Evolutionary conservation across 2,888 invertebrate genomes (phyloP), one percentile per base, ranked within the genome.

Genomic region (Drosophila nr. medialis): DNA sequence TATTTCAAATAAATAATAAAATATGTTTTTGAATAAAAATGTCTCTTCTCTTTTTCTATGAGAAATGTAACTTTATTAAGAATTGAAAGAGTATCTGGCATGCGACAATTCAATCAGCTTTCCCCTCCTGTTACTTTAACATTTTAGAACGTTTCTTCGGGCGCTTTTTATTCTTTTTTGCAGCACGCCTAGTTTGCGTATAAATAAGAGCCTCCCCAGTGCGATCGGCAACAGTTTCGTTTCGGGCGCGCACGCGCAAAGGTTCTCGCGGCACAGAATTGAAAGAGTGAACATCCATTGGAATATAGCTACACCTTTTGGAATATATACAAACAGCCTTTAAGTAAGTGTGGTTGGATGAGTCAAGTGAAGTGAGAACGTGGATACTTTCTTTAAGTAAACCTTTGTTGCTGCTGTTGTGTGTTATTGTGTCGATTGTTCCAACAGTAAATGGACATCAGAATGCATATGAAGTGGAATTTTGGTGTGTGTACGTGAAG

Each of bases 181-280:
- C 59, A 62, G 67, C 73, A 66, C 79, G 72, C 75, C 71, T 49
- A 67, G 65, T 67, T 72, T 72, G 76, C 71, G 81, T 91, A 91
- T 91, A 90, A 90, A 91, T 89, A 91, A 86, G 66, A 72, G 84
- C 74, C 70, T 74, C 72, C 75, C 72, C 83, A 63, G 54, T 75
- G 71, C 74, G 72, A 74, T 77, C 77, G 82, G 62, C 84, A 89
- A 80, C 91, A 91, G 90, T 91, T 83, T 86, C 65, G 72, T 75
- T 83, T 75, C 76, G 77, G 82, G 77, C 85, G 89, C 86, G 90
- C 84, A 80, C 75, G 80, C 77, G 80, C 67, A 72, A 59, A 76
- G 73, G 68, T 76, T 75, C 59, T 40, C 77, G 72, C 63, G 67
- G 53, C 54, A 70, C 50, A 50, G 21, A 36, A 67, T 34, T 34